These are phyloP conservation scores for Serinus canaria DNA, from an alignment of 2,113 vertebrate genomes.

Conservation along the genomic window DNA sequence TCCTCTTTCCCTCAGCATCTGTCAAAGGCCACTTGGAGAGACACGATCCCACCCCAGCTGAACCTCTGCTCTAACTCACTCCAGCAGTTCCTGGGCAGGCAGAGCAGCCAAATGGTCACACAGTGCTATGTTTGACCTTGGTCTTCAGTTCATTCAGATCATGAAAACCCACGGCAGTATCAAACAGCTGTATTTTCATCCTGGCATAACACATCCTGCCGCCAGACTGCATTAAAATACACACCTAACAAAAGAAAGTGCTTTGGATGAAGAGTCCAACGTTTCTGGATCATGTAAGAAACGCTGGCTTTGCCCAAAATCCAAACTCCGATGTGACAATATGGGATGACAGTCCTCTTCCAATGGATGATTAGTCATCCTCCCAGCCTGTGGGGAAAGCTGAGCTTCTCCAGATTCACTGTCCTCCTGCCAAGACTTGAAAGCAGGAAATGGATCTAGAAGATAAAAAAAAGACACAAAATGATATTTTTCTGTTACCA, in stretches of 20 bases:
- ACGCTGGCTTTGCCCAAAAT: conserved; percentile 92
- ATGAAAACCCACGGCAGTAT: fast-evolving
- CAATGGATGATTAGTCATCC: conserved; percentile 87
- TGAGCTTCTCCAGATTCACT: conserved; percentile 92
- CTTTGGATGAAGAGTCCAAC: conserved; percentile 86
- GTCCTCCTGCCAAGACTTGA: conserved; percentile 95
- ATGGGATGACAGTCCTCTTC: conserved; percentile 87
- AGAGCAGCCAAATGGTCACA: not conserved
- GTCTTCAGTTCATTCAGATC: not conserved
- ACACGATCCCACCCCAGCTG: not conserved
- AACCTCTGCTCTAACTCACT: not conserved
- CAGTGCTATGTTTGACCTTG: not conserved
- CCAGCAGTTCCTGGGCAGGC: not conserved
- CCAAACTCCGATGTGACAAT: conserved; percentile 87
- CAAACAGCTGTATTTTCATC: not conserved
- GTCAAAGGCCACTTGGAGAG: not conserved
- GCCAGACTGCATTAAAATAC: not conserved
- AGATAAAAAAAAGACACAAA: conserved; percentile 55
- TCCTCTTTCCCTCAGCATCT: not conserved
- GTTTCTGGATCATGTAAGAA: conserved; percentile 88
- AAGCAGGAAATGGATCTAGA: conserved; percentile 92
- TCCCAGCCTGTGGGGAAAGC: conserved; percentile 93
- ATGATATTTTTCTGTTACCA: conserved; percentile 33
- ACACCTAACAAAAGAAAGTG: conserved; percentile 85
- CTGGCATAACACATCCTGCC: not conserved